Evolutionary conservation across 2,797 vertebrate species (phyloP).

Genomic region (Chiloscyllium punctatum): DNA sequence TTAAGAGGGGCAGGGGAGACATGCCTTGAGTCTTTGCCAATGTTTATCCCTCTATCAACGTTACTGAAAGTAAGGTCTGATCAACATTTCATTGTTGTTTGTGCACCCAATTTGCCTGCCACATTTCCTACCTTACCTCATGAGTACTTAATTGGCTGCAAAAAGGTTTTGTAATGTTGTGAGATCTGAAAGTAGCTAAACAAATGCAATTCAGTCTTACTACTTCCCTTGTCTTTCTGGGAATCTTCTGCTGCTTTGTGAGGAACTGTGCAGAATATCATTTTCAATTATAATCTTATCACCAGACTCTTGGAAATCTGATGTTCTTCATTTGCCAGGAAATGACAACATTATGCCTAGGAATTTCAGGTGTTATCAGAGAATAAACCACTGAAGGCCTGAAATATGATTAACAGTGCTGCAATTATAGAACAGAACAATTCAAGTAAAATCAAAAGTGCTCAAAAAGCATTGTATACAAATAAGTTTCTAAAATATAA

Average conservation of each 20-base stretch:
- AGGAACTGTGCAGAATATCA: neutral
- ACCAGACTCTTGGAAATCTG: neutral
- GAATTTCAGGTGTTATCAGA: neutral
- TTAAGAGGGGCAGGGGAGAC: neutral
- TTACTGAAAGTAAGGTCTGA: neutral
- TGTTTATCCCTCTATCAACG: neutral
- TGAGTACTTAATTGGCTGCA: neutral
- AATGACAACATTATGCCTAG: too few species aligned
- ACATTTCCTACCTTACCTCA: neutral
- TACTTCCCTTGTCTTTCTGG: neutral
- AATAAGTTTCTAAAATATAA: neutral
- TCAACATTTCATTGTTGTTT: neutral
- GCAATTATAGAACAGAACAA: too few species aligned
- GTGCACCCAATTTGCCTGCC: neutral
- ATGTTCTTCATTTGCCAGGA: neutral
- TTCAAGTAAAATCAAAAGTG: neutral
- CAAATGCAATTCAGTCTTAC: too few species aligned
- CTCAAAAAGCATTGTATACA: neutral
- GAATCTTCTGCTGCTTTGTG: neutral
- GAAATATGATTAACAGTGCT: neutral
- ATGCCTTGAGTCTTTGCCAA: neutral
- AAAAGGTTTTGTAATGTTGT: too few species aligned
- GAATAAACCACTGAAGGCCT: neutral
- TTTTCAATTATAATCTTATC: neutral
- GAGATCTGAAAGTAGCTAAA: too few species aligned